Percentiles rank a stretch among this genome's conserved stretches.
phyloP scores from a whole-genome alignment of 2,888 invertebrate species.

The Phengaris arion region DNA sequence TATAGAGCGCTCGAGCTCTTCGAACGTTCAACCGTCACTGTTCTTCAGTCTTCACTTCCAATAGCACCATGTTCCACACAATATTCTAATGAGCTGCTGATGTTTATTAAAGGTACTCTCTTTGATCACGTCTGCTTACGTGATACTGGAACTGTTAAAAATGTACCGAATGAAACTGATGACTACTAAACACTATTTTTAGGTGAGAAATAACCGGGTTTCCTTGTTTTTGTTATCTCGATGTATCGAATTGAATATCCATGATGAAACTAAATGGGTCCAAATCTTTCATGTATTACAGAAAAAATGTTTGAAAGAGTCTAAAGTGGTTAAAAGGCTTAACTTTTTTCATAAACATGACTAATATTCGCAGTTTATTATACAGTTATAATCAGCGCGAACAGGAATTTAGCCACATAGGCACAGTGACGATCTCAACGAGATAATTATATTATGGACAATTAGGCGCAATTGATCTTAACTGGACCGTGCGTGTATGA shows the following conservation, averaged over 20 bases:
- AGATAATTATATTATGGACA: conserved; percentile 72
- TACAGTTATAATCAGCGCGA: conserved; percentile 9
- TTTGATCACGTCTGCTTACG: conserved; percentile 10
- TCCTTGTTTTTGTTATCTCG: neutral
- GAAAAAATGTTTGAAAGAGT: no score
- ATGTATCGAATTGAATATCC: neutral
- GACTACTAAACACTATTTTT: neutral
- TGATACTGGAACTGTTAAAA: neutral
- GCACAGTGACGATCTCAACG: conserved; percentile 53
- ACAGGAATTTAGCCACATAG: conserved; percentile 27
- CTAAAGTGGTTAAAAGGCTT: no score
- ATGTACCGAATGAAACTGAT: neutral
- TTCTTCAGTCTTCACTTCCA: conserved; percentile 35
- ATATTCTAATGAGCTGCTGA: conserved; percentile 11
- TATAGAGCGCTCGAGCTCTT: conserved; percentile 61
- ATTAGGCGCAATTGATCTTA: conserved; percentile 76
- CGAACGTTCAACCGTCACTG: conserved; percentile 46
- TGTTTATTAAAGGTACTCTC: conserved; percentile 14
- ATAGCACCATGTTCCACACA: conserved; percentile 35
- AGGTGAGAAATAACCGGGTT: neutral
- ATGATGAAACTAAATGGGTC: no score
- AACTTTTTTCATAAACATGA: neutral
- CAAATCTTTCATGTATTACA: no score
- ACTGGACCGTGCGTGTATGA: conserved; percentile 49
- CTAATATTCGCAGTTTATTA: neutral